Percentiles rank a stretch among this genome's conserved stretches.
phyloP scores from a whole-genome alignment of 2,113 vertebrate species.

The Oreocharis arfaki region DNA sequence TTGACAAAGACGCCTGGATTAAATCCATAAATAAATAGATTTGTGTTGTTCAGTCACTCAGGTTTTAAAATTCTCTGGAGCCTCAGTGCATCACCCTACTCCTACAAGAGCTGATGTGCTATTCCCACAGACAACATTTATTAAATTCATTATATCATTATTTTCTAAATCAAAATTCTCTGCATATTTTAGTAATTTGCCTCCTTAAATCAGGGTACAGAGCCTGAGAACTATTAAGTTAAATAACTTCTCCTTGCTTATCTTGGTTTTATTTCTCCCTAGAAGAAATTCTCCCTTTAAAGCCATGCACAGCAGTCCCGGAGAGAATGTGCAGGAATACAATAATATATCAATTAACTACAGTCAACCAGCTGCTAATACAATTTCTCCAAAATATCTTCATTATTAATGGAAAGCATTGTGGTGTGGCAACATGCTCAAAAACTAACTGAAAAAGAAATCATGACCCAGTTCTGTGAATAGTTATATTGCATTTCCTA shows the following conservation, averaged over 20 bases:
- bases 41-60: background rate
- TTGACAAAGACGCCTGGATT: background rate
- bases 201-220: background rate
- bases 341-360: conserved; percentile 67
- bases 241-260: conserved; percentile 37
- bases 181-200: background rate
- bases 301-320: conserved; percentile 27
- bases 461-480: conserved; percentile 32
- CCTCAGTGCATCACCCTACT: background rate
- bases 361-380: conserved; percentile 63
- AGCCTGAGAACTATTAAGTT: conserved; percentile 42
- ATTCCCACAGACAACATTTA: background rate
- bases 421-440: background rate
- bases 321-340: conserved; percentile 65
- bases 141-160: background rate
- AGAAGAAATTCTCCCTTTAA: conserved; percentile 33
- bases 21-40: conserved; percentile 24
- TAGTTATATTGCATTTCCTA: conserved; percentile 19
- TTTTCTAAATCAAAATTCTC: conserved; percentile 35
- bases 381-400: conserved; percentile 53
- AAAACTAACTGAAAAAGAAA: conserved; percentile 52
- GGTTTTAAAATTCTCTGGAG: background rate
- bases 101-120: background rate
- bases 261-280: conserved; percentile 55
- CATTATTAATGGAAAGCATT: conserved; percentile 65